Evolutionary conservation across 2,797 vertebrate species (phyloP).

Genomic region (Lacerta agilis): DNA sequence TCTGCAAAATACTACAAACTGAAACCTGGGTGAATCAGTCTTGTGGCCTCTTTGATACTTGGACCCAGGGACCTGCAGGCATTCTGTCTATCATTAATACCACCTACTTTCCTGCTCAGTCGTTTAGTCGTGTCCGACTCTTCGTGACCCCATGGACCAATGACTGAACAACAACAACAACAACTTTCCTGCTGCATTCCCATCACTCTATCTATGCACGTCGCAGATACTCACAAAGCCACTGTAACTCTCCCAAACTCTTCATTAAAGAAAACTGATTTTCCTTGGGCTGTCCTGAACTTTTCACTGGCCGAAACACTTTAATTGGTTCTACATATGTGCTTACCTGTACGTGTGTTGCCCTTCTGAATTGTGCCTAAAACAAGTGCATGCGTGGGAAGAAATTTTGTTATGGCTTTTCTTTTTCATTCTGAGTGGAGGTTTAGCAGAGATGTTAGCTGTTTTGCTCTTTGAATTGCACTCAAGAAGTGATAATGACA

Average conservation of each 20-base stretch:
- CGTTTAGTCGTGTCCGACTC: too few species aligned
- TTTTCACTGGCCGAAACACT: not conserved
- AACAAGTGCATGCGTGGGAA: slow-evolving; percentile 59
- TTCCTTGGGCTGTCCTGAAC: not conserved
- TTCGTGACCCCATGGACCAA: too few species aligned
- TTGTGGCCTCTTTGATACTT: not conserved
- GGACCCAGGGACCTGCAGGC: too few species aligned
- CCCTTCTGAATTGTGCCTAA: slow-evolving; percentile 63
- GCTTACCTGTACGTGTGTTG: slow-evolving; percentile 58
- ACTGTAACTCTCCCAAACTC: too few species aligned
- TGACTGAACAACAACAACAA: too few species aligned
- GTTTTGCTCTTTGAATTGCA: slow-evolving; percentile 52
- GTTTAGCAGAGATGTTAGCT: slow-evolving; percentile 59
- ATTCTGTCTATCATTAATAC: not conserved
- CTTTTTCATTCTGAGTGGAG: slow-evolving; percentile 40
- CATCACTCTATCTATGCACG: not conserved
- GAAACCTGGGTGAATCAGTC: not conserved
- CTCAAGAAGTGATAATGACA: slow-evolving; percentile 45
- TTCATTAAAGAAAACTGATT: not conserved
- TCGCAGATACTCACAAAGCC: not conserved
- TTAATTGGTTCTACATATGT: slow-evolving; percentile 19
- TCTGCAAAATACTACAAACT: not conserved
- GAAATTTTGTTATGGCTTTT: slow-evolving; percentile 45
- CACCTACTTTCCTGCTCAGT: not conserved
- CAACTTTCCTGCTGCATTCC: not conserved